Percentiles rank a stretch among this genome's conserved stretches.
phyloP scores from a whole-genome alignment of 2,888 invertebrate species.

The Aphrophora alni region DNA sequence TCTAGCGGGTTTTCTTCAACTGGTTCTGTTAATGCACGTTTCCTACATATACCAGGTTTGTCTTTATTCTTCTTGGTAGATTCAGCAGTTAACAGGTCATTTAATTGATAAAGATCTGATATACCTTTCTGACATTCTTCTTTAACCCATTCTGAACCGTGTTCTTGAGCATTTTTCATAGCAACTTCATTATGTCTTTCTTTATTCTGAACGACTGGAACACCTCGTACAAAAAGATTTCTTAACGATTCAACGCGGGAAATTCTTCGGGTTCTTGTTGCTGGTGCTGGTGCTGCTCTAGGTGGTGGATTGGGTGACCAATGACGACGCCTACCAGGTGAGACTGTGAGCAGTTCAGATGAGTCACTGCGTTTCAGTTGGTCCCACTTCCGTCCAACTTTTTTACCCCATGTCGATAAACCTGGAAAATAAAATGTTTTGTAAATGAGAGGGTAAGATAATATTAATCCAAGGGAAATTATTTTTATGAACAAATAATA shows the following conservation, averaged over 20 bases:
- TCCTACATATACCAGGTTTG: conserved; percentile 45
- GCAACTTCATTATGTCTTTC: conserved; percentile 50
- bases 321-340: conserved; percentile 57
- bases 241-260: conserved; percentile 64
- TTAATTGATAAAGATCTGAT: conserved; percentile 53
- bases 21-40: conserved; percentile 46
- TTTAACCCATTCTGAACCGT: conserved; percentile 51
- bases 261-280: conserved; percentile 54
- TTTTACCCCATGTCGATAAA: conserved; percentile 66
- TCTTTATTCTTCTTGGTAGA: conserved; percentile 43
- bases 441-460: no score
- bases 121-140: conserved; percentile 54
- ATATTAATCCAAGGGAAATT: no score
- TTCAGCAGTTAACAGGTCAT: conserved; percentile 47
- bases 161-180: conserved; percentile 46
- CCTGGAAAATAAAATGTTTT: conserved; percentile 57
- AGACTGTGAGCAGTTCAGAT: conserved; percentile 60
- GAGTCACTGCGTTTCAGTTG: conserved; percentile 66
- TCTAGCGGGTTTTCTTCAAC: conserved; percentile 56
- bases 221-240: conserved; percentile 59
- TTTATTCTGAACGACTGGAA: conserved; percentile 46
- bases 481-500: no score
- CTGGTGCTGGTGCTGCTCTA: conserved; percentile 40
- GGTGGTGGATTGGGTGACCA: conserved; percentile 57
- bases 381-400: conserved; percentile 67